Conservation (phyloP, 2,888 invertebrate genomes). For the Xanthia icteritia region DNA sequence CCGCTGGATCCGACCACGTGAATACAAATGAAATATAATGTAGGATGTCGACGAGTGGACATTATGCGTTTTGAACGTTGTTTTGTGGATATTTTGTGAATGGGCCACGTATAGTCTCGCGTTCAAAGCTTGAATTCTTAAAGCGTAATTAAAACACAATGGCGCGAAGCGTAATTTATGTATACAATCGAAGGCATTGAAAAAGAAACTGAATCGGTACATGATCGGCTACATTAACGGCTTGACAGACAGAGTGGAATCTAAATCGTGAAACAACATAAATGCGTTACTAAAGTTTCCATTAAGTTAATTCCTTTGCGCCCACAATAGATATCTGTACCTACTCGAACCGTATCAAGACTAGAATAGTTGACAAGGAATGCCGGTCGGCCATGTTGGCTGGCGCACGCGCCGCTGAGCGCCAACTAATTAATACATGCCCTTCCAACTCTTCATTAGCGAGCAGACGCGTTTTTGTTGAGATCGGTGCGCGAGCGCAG, state of each 20-base stretch:
- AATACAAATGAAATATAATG: conserved; percentile 68
- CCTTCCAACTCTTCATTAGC: conserved; percentile 86
- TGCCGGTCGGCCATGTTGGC: conserved; percentile 68
- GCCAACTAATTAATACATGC: conserved; percentile 83
- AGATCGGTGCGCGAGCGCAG: conserved; percentile 55
- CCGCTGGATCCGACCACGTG: conserved; percentile 60
- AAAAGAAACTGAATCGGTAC: conserved; percentile 21
- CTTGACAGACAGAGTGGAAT: conserved; percentile 26
- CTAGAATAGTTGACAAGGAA: conserved; percentile 70
- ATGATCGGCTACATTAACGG: conserved; percentile 19
- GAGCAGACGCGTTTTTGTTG: conserved; percentile 84
- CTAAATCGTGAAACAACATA: conserved; percentile 50
- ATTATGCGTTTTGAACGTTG: conserved; percentile 55
- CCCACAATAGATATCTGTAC: conserved; percentile 60
- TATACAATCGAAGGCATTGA: conserved; percentile 22
- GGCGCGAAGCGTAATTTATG: conserved; percentile 41
- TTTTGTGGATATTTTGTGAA: conserved; percentile 43
- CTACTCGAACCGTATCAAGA: conserved; percentile 67
- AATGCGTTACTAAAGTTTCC: conserved; percentile 46
- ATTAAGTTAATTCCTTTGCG: conserved; percentile 60
- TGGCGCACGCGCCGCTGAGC: conserved; percentile 83
- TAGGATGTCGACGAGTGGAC: conserved; percentile 61
- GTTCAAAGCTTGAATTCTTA: conserved; percentile 51
- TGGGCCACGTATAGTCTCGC: conserved; percentile 33
- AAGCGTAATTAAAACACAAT: conserved; percentile 51